phyloP scores from a whole-genome alignment of 1,140 invertebrate genomes.

The Zaprionus ornatus region DNA sequence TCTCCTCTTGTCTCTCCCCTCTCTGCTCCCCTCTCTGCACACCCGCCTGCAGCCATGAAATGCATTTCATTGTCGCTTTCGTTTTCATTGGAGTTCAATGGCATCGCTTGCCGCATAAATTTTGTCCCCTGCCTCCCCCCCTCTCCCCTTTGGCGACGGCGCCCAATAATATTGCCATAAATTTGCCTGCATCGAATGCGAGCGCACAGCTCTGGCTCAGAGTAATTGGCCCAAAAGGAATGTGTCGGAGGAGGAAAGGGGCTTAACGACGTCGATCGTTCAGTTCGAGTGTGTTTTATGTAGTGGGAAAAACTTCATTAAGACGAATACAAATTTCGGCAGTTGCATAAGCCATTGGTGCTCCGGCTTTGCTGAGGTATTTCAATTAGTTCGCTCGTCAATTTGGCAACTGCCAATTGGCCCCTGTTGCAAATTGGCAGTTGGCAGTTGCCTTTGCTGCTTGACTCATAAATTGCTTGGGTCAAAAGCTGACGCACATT shows the following conservation, averaged over 20 bases:
- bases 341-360: not conserved
- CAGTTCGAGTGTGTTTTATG: conserved; percentile 1
- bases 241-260: not conserved
- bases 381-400: conserved; percentile 40
- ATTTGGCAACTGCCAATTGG: conserved; percentile 36
- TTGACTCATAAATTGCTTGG: conserved; percentile 38
- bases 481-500: conserved; percentile 20
- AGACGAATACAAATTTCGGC: conserved; percentile 9
- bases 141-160: not conserved
- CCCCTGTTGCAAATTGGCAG: conserved; percentile 15
- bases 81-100: conserved; percentile 72
- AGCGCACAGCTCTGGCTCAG: conserved; percentile 18
- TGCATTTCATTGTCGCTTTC: conserved; percentile 78
- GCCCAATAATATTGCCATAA: conserved; percentile 38
- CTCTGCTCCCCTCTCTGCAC: too few relatives aligned
- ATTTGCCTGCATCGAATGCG: conserved; percentile 26
- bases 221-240: conserved; percentile 37
- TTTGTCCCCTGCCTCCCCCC: not conserved
- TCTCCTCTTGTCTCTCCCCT: not conserved
- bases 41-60: conserved; percentile 31
- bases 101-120: conserved; percentile 44
- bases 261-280: not conserved
- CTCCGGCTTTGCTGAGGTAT: conserved; percentile 12
- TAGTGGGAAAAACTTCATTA: conserved; percentile 34
- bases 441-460: not conserved